These are phyloP conservation scores for Drosophila siamana DNA, from an alignment of 2,888 invertebrate genomes.

Conservation along the genomic window DNA sequence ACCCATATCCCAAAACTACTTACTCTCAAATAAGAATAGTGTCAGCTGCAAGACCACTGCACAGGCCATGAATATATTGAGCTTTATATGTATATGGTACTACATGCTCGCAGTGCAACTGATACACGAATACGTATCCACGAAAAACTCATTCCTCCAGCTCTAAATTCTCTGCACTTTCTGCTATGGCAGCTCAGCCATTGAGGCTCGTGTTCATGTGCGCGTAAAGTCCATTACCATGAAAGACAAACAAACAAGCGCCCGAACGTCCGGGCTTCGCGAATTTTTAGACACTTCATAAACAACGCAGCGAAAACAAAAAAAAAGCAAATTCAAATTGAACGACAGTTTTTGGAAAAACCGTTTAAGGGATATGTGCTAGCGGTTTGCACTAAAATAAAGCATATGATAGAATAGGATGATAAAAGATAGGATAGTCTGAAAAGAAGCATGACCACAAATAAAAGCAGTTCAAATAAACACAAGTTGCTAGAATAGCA, in stretches of 20 bases:
- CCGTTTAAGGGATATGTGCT: slow-evolving; percentile 20
- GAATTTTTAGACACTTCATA: slow-evolving; percentile 73
- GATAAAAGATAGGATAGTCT: not conserved
- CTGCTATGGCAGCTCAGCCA: slow-evolving; percentile 4
- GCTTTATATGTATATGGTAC: slow-evolving; percentile 17
- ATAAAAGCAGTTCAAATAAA: slow-evolving; percentile 17
- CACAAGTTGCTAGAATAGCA: slow-evolving; percentile 5
- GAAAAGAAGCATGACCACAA: slow-evolving; percentile 2
- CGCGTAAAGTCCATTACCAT: slow-evolving; percentile 77
- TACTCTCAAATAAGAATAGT: slow-evolving; percentile 37
- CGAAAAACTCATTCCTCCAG: slow-evolving; percentile 26
- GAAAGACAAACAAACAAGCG: slow-evolving; percentile 72
- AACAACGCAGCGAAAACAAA: slow-evolving; percentile 45
- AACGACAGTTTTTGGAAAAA: slow-evolving; percentile 40
- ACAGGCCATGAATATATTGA: slow-evolving; percentile 48
- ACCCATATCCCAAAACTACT: not conserved
- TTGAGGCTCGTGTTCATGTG: slow-evolving; percentile 54
- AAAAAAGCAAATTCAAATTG: slow-evolving; percentile 37
- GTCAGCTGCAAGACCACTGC: slow-evolving; percentile 52
- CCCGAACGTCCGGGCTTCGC: slow-evolving; percentile 29
- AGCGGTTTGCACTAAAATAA: slow-evolving; percentile 25
- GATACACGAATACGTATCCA: slow-evolving; percentile 16
- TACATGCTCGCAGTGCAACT: slow-evolving; percentile 13
- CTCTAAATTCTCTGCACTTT: slow-evolving; percentile 26
- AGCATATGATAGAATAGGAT: slow-evolving; percentile 12